A percentile compares a stretch with the other conserved stretches of the same genome.
These are phyloP conservation scores for Streptopelia turtur DNA, from an alignment of 2,797 vertebrate species.

Conservation along the genomic window DNA sequence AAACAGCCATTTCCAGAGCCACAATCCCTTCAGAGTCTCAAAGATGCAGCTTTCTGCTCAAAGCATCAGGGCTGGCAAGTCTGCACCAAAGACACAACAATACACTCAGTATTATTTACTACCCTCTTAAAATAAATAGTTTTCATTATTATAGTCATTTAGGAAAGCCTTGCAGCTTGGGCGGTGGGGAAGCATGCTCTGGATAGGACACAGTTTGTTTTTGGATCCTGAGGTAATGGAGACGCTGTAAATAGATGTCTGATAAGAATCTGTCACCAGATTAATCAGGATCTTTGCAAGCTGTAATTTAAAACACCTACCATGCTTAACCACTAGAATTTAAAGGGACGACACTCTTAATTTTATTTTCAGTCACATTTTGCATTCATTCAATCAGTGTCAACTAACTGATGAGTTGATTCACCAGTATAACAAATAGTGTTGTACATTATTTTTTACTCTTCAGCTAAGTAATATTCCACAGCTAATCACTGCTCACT, in stretches of 20 bases:
- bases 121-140: not conserved
- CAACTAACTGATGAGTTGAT: not conserved
- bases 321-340: not conserved
- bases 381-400: not conserved
- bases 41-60: not conserved
- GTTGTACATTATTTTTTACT: not conserved
- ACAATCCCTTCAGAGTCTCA: fast-evolving
- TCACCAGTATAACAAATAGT: not conserved
- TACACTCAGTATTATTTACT: not conserved
- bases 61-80: not conserved
- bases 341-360: conserved; percentile 25
- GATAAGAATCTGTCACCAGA: conserved; percentile 68
- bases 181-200: not conserved
- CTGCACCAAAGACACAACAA: not conserved
- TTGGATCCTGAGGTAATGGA: conserved; percentile 68
- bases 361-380: not conserved
- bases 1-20: not conserved
- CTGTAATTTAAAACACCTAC: conserved; percentile 65
- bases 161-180: not conserved
- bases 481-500: not conserved
- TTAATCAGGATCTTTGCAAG: conserved; percentile 49
- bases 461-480: not conserved
- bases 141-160: not conserved
- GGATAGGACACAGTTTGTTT: not conserved
- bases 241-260: conserved; percentile 47